Evolutionary conservation across 37 sponge, comb jelly and placozoan species (phyloP).

Genomic region (Oopsacas minuta): DNA sequence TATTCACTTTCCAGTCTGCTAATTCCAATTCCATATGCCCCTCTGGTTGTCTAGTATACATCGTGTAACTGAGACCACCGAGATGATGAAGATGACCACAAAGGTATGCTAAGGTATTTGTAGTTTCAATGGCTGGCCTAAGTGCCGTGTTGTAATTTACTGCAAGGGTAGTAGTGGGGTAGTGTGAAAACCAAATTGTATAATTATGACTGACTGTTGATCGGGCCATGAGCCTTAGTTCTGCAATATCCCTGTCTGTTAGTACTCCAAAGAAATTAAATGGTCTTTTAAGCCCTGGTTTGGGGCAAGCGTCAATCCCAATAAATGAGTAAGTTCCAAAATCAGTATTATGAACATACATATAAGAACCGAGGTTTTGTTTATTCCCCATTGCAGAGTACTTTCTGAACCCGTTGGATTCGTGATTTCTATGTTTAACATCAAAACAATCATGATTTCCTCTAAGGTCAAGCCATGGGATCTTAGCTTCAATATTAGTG

Average conservation of each 20-base stretch:
- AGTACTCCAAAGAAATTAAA: slow-evolving; percentile 83
- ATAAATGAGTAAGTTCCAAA: slow-evolving; percentile 68
- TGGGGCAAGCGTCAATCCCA: slow-evolving; percentile 61
- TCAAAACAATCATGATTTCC: slow-evolving; percentile 67
- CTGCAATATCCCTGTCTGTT: slow-evolving; percentile 33
- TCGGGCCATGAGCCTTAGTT: not conserved
- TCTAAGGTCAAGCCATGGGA: slow-evolving; percentile 66
- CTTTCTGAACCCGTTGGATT: slow-evolving; percentile 12
- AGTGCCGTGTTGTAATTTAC: slow-evolving; percentile 31
- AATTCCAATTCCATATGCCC: slow-evolving; percentile 77
- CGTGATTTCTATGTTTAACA: not conserved
- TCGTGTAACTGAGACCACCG: slow-evolving; percentile 17
- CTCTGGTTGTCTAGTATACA: slow-evolving; percentile 53
- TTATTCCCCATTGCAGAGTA: slow-evolving; percentile 30
- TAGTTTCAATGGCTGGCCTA: not conserved
- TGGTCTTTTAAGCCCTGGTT: slow-evolving; percentile 64
- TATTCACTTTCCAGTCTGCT: slow-evolving; percentile 46
- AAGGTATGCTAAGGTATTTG: slow-evolving; percentile 42
- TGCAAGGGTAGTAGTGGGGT: slow-evolving; percentile 52
- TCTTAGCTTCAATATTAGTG: slow-evolving; percentile 21
- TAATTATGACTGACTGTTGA: slow-evolving; percentile 22
- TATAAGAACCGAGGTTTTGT: slow-evolving; percentile 29
- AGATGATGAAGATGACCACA: slow-evolving; percentile 80
- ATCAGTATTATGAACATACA: slow-evolving; percentile 35
- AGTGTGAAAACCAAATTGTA: slow-evolving; percentile 68